A percentile compares a stretch with the other conserved stretches of the same genome.
phyloP scores from a whole-genome alignment of 2,888 invertebrate species.

The Scaptomyza caliginosa region DNA sequence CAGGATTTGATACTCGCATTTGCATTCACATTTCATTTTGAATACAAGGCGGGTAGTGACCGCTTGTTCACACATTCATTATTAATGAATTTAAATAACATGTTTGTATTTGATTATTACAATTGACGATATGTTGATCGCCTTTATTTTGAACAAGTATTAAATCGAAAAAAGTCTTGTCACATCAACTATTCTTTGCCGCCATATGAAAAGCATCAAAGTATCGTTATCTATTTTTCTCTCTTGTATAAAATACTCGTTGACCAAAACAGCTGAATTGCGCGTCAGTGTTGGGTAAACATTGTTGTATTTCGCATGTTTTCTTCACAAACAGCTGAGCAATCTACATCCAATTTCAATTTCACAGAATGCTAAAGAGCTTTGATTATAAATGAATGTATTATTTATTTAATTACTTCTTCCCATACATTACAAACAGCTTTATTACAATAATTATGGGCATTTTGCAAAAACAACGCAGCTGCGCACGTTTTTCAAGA shows the following conservation, averaged over 20 bases:
- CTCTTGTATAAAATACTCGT: too few species aligned
- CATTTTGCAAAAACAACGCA: constrained; percentile 5
- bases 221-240: too few species aligned
- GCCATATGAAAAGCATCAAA: too few species aligned
- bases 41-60: not conserved
- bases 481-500: constrained; percentile 56
- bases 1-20: not conserved
- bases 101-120: too few species aligned
- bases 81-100: too few species aligned
- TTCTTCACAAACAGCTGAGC: constrained; percentile 19
- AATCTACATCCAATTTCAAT: not conserved
- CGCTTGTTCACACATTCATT: not conserved
- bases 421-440: not conserved
- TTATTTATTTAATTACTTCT: constrained; percentile 1
- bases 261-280: constrained; percentile 29
- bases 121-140: not conserved
- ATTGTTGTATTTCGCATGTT: not conserved
- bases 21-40: not conserved
- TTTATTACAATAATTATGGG: not conserved
- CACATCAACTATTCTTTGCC: too few species aligned
- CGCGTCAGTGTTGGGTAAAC: constrained; percentile 17
- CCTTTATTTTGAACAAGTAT: too few species aligned
- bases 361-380: not conserved
- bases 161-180: too few species aligned
- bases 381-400: not conserved